Conservation (phyloP, 2,113 vertebrate species). For the Salvator merianae region DNA sequence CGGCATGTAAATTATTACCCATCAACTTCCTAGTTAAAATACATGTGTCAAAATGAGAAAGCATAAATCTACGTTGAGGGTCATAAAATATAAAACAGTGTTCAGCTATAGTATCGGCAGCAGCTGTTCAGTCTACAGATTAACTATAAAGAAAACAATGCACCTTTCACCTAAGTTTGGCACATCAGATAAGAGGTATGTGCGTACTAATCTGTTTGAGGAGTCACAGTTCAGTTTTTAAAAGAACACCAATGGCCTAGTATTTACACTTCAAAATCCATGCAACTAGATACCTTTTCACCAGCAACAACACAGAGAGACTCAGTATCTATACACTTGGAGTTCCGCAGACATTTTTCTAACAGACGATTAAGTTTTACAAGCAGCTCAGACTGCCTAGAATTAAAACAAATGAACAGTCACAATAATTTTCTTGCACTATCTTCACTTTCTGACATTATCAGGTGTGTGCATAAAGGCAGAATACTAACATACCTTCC, state of each 20-base stretch:
- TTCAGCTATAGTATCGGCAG: background rate
- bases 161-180: background rate
- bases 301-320: constrained; percentile 95
- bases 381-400: constrained; percentile 89
- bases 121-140: background rate
- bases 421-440: rapidly evolving
- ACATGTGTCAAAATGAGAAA: background rate
- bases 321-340: constrained; percentile 94
- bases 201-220: rapidly evolving
- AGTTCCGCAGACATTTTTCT: constrained; percentile 93
- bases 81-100: too few species aligned
- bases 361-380: constrained; percentile 92
- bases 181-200: rapidly evolving
- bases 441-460: background rate
- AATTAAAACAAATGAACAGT: constrained; percentile 24
- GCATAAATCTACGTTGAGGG: too few species aligned
- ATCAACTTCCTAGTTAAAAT: background rate
- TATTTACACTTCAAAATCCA: background rate
- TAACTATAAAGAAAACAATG: too few species aligned
- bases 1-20: background rate
- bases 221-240: background rate
- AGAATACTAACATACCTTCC: constrained; percentile 81
- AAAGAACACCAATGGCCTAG: background rate
- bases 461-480: background rate
- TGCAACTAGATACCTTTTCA: constrained; percentile 84